Evolutionary conservation across 1,140 invertebrate genomes (phyloP), one percentile per base, ranked within the genome.

Genomic region (Ceratina japonica): DNA sequence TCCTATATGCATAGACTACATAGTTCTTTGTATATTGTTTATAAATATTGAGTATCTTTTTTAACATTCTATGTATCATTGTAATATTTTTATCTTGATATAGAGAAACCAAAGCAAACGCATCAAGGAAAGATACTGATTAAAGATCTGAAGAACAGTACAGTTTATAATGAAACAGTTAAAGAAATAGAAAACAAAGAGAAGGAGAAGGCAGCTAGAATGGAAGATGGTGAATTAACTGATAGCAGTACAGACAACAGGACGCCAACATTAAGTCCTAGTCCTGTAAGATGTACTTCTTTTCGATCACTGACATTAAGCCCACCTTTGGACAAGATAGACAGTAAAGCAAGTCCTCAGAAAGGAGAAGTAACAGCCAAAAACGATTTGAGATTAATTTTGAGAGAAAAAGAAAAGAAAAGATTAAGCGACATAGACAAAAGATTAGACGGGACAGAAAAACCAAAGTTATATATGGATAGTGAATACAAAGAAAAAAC

Each of bases 141-240:
- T 82, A 95, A 95, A 86, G 94, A 95, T 88, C 91, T 95, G 22
- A 95, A 95, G 84, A 94, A 95, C 66, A 95, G 95, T 91, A 86
- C 92, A 56, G 94, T 95, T 24, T 95, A 94, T 90, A 94, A 94
- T 86, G 94, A 94, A 80, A 94, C 94, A 24, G 94, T 95, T 0
- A 94, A 94, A 86, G 93, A 94, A 87, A 94, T 94, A 56, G 95
- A 95, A 89, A 94, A 94, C 82, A 94, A 95, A 85, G 93, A 94
- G 65, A 94, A 93, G 78, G 93, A 93, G 79, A 95, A 94, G 87
- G 93, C 93, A 62, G 94, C 94, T 49, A 92, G 93, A 80, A 94
- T 94, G 91, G 94, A 95, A 91, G 94, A 95, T 84, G 94, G 94
- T 1, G 94, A 94, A 92, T 90, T 94, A 56, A 93, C 93, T 44